phyloP scores from a whole-genome alignment of 1,140 invertebrate genomes.

The Lucilia sericata region DNA sequence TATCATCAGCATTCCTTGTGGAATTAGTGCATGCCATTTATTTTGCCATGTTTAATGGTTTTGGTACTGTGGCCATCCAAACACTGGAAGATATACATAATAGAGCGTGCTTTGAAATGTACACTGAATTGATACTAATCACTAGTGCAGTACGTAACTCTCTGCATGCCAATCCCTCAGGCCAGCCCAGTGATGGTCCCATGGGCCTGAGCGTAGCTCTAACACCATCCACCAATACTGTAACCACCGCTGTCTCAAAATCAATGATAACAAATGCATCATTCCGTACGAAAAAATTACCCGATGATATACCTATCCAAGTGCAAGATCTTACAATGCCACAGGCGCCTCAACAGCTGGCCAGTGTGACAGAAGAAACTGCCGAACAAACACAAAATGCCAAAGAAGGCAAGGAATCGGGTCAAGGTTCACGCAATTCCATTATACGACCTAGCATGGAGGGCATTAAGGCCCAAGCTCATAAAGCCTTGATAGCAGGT shows the following conservation, averaged over 20 bases:
- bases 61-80: constrained; percentile 78
- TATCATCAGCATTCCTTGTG: constrained; percentile 86
- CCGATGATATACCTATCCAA: constrained; percentile 70
- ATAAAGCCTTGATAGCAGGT: constrained; percentile 65
- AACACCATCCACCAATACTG: constrained; percentile 83
- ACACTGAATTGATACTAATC: constrained; percentile 88
- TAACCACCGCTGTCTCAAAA: constrained; percentile 82
- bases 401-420: constrained; percentile 46
- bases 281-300: constrained; percentile 94
- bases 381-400: constrained; percentile 61
- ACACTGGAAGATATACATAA: constrained; percentile 88
- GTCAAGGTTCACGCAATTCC: constrained; percentile 56
- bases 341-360: constrained; percentile 59
- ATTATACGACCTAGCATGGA: constrained; percentile 66
- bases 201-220: constrained; percentile 84
- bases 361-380: constrained; percentile 63
- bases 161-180: constrained; percentile 78
- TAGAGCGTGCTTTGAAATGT: constrained; percentile 88
- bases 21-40: constrained; percentile 90
- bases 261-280: constrained; percentile 98
- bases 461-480: constrained; percentile 64
- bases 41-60: constrained; percentile 89
- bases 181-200: constrained; percentile 80
- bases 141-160: constrained; percentile 91
- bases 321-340: constrained; percentile 60